These are phyloP conservation scores for Ganaspis brasiliensis DNA, from an alignment of 2,888 invertebrate genomes.

Conservation along the genomic window DNA sequence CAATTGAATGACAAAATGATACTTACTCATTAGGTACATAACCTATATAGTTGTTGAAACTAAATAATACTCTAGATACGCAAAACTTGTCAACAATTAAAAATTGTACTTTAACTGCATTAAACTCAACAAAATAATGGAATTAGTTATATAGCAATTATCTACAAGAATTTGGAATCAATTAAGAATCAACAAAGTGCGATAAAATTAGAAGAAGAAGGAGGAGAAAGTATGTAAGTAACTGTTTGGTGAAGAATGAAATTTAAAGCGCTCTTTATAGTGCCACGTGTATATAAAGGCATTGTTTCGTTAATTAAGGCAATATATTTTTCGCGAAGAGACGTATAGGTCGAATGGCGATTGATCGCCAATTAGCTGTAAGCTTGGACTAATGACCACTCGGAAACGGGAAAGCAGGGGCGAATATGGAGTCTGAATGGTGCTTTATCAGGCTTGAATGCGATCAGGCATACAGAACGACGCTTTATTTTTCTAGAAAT, in stretches of 20 bases:
- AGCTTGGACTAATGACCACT: conserved; percentile 41
- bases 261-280: not conserved
- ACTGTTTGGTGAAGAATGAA: conserved; percentile 3
- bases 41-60: no score
- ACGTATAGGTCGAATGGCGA: conserved; percentile 7
- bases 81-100: no score
- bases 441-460: conserved; percentile 33
- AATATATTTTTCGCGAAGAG: conserved; percentile 14
- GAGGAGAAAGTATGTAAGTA: not conserved
- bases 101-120: no score
- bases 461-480: conserved; percentile 14
- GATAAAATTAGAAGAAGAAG: no score
- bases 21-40: no score
- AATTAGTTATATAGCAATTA: no score
- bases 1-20: no score
- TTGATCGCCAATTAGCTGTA: conserved; percentile 33
- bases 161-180: no score
- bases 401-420: not conserved
- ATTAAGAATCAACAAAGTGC: no score
- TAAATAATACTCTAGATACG: no score
- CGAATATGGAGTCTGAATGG: conserved; percentile 8
- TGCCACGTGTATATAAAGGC: not conserved
- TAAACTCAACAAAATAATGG: no score
- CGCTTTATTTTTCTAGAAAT: not conserved
- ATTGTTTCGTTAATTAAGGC: conserved; percentile 9